Conservation (phyloP, 2,888 invertebrate species). For the Hesperia comma region DNA sequence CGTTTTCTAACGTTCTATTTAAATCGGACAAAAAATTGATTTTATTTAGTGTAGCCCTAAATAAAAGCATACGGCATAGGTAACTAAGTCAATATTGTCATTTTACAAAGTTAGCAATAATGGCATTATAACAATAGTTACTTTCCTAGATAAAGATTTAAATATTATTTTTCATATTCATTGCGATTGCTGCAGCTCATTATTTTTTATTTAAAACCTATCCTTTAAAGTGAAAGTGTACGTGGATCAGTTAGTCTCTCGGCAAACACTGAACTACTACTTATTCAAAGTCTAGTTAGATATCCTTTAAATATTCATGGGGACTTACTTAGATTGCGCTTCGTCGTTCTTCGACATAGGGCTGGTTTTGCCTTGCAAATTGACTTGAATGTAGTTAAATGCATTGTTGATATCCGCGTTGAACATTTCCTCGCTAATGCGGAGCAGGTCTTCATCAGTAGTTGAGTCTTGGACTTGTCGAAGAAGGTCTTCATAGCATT, state of each 20-base stretch:
- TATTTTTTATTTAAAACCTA: neutral
- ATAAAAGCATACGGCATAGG: no score
- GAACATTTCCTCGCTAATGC: conserved; percentile 88
- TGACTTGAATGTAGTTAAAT: conserved; percentile 87
- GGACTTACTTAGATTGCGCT: conserved; percentile 84
- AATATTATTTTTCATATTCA: no score
- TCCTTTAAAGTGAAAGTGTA: conserved; percentile 16
- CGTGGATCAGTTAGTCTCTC: neutral
- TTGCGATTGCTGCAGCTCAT: no score
- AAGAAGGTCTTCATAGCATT: conserved; percentile 75
- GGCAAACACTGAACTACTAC: neutral
- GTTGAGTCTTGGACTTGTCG: conserved; percentile 79
- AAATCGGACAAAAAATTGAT: no score
- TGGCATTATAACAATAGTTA: neutral
- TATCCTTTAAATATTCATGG: conserved; percentile 27
- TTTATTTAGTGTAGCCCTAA: neutral
- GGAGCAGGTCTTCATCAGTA: conserved; percentile 86
- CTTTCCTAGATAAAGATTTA: no score
- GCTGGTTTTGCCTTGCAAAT: conserved; percentile 89
- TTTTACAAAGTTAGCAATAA: no score
- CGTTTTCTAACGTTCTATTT: no score
- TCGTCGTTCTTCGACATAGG: conserved; percentile 88
- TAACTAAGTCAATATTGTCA: no score
- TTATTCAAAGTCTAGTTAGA: neutral
- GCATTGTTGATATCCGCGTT: conserved; percentile 90